Evolutionary conservation across 2,113 vertebrate species (phyloP).

Genomic region (Serinus canaria): DNA sequence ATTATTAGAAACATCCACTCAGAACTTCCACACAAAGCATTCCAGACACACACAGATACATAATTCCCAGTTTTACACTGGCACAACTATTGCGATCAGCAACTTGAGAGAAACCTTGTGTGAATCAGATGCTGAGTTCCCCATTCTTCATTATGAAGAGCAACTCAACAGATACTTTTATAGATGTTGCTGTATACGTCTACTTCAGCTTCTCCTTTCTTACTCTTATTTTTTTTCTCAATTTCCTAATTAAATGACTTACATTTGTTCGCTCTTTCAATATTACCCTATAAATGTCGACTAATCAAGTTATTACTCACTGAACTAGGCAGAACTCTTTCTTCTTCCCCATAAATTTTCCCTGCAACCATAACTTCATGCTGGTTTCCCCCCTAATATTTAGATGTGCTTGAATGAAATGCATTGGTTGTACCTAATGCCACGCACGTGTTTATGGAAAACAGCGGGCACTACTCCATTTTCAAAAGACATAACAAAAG

Average conservation of each 20-base stretch:
- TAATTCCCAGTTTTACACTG: not conserved
- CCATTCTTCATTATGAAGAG: not conserved
- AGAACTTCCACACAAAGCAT: not conserved
- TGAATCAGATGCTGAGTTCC: not conserved
- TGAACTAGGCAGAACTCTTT: not conserved
- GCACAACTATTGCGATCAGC: not conserved
- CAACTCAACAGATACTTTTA: not conserved
- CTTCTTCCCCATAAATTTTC: not conserved
- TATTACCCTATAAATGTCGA: not conserved
- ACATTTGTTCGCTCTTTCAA: not conserved
- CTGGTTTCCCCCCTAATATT: not conserved
- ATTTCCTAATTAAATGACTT: not conserved
- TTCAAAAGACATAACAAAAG: slow-evolving; percentile 14
- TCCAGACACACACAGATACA: not conserved
- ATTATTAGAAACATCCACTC: not conserved
- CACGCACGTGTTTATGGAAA: not conserved
- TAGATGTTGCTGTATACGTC: not conserved
- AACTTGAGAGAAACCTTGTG: not conserved
- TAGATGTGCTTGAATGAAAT: slow-evolving; percentile 16
- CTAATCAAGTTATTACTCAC: not conserved
- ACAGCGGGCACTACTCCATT: not conserved
- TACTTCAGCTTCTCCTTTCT: not conserved
- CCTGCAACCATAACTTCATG: not conserved
- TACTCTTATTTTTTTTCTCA: not conserved
- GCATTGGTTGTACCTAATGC: not conserved